A percentile compares a stretch with the other conserved stretches of the same genome.
Evolutionary conservation across 1,140 invertebrate genomes (phyloP).

Genomic region (Elysia chlorotica): DNA sequence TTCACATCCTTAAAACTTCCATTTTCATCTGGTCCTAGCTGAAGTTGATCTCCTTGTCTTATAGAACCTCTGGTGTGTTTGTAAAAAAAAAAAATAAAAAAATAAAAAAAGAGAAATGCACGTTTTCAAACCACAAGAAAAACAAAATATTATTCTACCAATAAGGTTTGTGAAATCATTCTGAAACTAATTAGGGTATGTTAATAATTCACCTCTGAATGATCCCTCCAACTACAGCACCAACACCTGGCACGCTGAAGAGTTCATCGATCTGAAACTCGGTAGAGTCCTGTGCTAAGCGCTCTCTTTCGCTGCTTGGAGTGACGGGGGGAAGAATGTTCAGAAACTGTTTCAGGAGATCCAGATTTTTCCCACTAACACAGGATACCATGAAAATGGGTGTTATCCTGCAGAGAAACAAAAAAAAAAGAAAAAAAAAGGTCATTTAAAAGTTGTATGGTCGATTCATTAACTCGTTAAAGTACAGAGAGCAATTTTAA

Average conservation of each 20-base stretch:
- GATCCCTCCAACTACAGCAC: conserved; percentile 95
- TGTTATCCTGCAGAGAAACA: conserved; percentile 50
- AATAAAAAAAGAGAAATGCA: neutral
- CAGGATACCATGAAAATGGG: conserved; percentile 96
- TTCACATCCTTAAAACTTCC: conserved; percentile 80
- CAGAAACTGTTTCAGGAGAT: conserved; percentile 92
- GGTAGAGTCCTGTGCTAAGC: conserved; percentile 68
- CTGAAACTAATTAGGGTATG: too few species aligned
- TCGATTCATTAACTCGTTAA: too few species aligned
- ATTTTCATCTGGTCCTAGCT: conserved; percentile 82
- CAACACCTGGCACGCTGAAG: conserved; percentile 96
- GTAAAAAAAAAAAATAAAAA: conserved; percentile 7
- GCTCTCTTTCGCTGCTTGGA: conserved; percentile 73
- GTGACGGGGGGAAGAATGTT: conserved; percentile 85
- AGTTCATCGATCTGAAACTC: conserved; percentile 92
- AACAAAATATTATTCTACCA: neutral
- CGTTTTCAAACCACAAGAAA: neutral
- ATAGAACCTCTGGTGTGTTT: conserved; percentile 82
- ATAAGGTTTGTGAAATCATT: neutral
- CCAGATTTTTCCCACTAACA: conserved; percentile 81
- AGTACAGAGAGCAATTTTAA: too few species aligned
- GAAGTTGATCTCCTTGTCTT: conserved; percentile 78
- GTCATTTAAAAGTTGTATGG: neutral
- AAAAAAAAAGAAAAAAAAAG: neutral
- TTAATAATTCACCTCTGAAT: conserved; percentile 75